Percentiles rank a stretch among this genome's conserved stretches.
These are phyloP conservation scores for Anthonomus grandis DNA, from an alignment of 1,140 invertebrate species.

Conservation along the genomic window DNA sequence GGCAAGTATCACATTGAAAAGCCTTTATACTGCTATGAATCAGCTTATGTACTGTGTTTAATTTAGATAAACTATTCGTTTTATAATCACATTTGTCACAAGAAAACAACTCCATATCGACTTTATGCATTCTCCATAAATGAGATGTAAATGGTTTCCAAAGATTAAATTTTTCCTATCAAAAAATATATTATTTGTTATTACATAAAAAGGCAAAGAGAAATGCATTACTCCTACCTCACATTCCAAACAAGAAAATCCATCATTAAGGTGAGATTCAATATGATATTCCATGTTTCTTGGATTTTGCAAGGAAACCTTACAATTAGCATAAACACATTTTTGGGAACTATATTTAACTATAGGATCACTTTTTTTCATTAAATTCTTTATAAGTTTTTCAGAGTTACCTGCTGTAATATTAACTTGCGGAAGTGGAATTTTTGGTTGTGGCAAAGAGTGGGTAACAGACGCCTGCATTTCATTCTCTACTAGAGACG, in stretches of 20 bases:
- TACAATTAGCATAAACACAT: constrained; percentile 46
- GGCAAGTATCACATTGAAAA: constrained; percentile 59
- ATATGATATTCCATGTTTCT: constrained; percentile 55
- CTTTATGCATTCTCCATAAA: constrained; percentile 69
- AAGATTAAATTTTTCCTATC: constrained; percentile 48
- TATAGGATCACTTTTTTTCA: constrained; percentile 29
- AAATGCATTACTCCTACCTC: constrained; percentile 14
- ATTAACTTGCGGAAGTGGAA: constrained; percentile 28
- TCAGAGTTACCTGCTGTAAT: constrained; percentile 33
- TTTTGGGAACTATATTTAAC: constrained; percentile 31
- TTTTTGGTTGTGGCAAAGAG: constrained; percentile 1
- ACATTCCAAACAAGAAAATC: constrained; percentile 68
- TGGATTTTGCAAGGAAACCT: constrained; percentile 48
- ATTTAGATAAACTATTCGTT: constrained; percentile 59
- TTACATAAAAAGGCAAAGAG: not conserved
- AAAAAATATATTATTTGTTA: too few relatives aligned
- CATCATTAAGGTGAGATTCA: constrained; percentile 59
- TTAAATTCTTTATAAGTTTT: constrained; percentile 32
- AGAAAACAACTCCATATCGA: constrained; percentile 73
- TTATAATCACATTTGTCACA: constrained; percentile 66
- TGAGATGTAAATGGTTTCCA: constrained; percentile 69
- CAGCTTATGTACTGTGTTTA: constrained; percentile 65
- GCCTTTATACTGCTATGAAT: constrained; percentile 63
- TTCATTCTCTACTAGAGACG: not conserved
- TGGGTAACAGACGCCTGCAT: not conserved